A percentile compares a stretch with the other conserved stretches of the same genome.
Evolutionary conservation across 2,113 vertebrate genomes (phyloP).

Genomic region (Pipa parva): DNA sequence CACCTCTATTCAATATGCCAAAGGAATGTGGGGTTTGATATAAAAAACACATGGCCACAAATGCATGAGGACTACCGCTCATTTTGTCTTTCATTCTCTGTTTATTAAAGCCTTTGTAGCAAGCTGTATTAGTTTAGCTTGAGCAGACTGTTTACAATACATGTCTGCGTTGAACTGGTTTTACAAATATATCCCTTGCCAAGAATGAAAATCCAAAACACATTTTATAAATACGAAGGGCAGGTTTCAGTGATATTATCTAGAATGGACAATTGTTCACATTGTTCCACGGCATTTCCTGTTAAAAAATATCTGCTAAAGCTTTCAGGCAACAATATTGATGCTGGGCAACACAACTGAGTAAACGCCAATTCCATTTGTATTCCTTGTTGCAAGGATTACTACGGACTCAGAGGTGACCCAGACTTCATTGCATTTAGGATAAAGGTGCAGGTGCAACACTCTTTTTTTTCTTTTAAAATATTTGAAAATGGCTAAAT

Average conservation of each 20-base stretch:
- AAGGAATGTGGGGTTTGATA: conserved; percentile 15
- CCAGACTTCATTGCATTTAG: no score
- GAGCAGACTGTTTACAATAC: conserved; percentile 38
- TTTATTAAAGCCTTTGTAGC: conserved; percentile 27
- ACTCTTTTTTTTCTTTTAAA: no score
- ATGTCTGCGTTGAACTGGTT: conserved; percentile 35
- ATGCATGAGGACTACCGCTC: conserved; percentile 1
- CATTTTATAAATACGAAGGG: conserved; percentile 39
- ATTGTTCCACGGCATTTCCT: conserved; percentile 34
- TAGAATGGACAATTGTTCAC: conserved; percentile 36
- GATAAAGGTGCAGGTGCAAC: no score
- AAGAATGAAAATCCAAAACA: conserved; percentile 42
- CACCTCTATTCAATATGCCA: neutral
- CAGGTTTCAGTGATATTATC: conserved; percentile 22
- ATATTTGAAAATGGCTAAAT: no score
- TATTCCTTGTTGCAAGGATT: no score
- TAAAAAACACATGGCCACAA: conserved; percentile 3
- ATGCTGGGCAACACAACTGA: neutral
- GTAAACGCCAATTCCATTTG: neutral
- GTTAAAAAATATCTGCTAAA: conserved; percentile 31
- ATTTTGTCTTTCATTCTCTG: conserved; percentile 8
- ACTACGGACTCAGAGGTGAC: no score
- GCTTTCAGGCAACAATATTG: conserved; percentile 52
- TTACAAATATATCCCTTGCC: conserved; percentile 34
- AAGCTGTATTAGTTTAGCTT: conserved; percentile 23